A percentile compares a stretch with the other conserved stretches of the same genome.
These are phyloP conservation scores for Arctia plantaginis DNA, from an alignment of 2,888 invertebrate genomes.

Conservation along the genomic window DNA sequence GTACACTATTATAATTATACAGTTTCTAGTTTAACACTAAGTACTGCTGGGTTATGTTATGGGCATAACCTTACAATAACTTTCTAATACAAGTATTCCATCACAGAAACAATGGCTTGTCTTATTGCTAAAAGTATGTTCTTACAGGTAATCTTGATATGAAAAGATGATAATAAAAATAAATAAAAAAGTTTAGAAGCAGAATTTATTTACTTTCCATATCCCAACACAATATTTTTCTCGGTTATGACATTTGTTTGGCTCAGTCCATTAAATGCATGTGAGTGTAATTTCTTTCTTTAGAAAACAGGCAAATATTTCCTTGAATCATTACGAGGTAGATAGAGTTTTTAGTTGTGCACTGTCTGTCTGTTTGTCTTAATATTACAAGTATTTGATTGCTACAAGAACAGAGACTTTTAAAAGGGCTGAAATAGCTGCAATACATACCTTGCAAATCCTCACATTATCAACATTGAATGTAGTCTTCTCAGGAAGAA, in stretches of 20 bases:
- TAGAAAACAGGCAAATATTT: neutral
- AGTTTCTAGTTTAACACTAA: neutral
- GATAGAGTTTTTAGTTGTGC: neutral
- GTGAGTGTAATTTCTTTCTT: too few relatives aligned
- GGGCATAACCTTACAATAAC: too few relatives aligned
- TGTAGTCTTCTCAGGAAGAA: constrained; percentile 93
- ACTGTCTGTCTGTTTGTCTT: neutral
- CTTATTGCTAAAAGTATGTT: neutral
- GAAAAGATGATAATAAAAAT: neutral
- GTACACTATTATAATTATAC: neutral
- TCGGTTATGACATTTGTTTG: neutral
- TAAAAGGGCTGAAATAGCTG: neutral
- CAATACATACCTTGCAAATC: constrained; percentile 91
- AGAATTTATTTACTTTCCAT: too few relatives aligned
- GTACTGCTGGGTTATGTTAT: neutral
- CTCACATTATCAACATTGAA: constrained; percentile 99
- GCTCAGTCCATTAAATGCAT: neutral
- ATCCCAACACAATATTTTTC: neutral
- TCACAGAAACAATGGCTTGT: neutral
- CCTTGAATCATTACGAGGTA: neutral
- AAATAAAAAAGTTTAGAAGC: neutral
- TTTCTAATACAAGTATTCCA: neutral
- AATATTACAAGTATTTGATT: neutral
- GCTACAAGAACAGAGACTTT: neutral
- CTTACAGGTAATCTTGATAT: neutral